Conservation (phyloP, 2,113 vertebrate genomes). For the Prunella himalayana region DNA sequence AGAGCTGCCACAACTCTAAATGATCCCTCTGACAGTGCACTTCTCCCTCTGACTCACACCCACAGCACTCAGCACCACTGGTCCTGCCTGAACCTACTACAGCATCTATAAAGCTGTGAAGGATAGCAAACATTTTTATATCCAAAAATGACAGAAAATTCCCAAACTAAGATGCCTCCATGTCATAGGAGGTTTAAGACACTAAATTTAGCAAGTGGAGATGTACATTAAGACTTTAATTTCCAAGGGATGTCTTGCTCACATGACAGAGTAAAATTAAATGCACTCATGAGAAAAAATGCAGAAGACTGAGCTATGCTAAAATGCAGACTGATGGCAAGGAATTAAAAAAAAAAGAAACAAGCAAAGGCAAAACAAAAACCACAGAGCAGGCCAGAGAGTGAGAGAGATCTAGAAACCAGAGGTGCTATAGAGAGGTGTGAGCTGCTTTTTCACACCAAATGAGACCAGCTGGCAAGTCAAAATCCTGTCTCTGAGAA, state of each 20-base stretch:
- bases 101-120: not conserved
- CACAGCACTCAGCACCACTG: not conserved
- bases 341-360: not conserved
- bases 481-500: not conserved
- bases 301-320: not conserved
- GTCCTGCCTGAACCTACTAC: not conserved
- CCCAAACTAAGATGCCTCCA: not conserved
- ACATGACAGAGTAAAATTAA: not conserved
- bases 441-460: constrained; percentile 3
- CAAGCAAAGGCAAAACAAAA: not conserved
- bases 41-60: not conserved
- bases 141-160: not conserved
- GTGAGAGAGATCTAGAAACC: not conserved
- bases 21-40: not conserved
- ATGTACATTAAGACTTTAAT: not conserved
- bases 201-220: not conserved
- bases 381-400: not conserved
- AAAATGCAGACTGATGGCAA: not conserved
- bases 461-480: not conserved
- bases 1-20: not conserved
- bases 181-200: not conserved
- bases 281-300: not conserved
- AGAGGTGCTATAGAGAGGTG: not conserved
- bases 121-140: not conserved
- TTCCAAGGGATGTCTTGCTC: not conserved